Evolutionary conservation across 1,140 invertebrate species (phyloP), one percentile per base, ranked within the genome.

Genomic region (Drosophila hydei): DNA sequence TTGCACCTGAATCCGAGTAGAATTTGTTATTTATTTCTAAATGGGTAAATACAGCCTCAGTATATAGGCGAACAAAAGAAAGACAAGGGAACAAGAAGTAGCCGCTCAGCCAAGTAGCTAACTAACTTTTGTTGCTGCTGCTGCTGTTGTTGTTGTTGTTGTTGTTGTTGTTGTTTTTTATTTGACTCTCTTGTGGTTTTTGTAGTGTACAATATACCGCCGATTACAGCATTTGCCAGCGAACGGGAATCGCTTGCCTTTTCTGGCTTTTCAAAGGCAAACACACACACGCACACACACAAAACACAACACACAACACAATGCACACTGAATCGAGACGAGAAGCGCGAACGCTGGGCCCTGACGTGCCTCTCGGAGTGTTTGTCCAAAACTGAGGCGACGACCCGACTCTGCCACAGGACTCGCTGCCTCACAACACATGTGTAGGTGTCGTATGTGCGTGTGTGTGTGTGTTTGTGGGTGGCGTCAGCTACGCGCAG

Each of bases 361-460:
- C 81, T 87, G 80, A 79, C 87, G 87, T 90, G 81, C 87, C 87
- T 77, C 87, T 87, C 81, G 87, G 87, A 90, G 81, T 87, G 87
- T 89, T 89, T 89, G 79, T 87, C 87, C 87, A 90, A 90, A 90
- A 90, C 87, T 90, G 76, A 89, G 36, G 50, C 74, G 33, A 60
- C 23, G 40, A 60, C 23, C 30, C 60, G 58, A 81, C 73, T 73
- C 78, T 38, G 45, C 30, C 61, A 80, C 60, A 67, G 48, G 55
- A 67, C 63, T 60, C 42, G 51, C 50, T 33, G 30, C 64, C 30
- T 33, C 9, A 33, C 30, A 33, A 33, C 30, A 33, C 33, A 23
- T 43, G 4, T 56, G 36, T 36, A 42, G 9, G 63, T 48, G 25
- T 21, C 3, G 23, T 21, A 21, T 9, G 23, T 11, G 40, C 38